phyloP scores from a whole-genome alignment of 2,113 vertebrate species.

The Gopherus flavomarginatus region DNA sequence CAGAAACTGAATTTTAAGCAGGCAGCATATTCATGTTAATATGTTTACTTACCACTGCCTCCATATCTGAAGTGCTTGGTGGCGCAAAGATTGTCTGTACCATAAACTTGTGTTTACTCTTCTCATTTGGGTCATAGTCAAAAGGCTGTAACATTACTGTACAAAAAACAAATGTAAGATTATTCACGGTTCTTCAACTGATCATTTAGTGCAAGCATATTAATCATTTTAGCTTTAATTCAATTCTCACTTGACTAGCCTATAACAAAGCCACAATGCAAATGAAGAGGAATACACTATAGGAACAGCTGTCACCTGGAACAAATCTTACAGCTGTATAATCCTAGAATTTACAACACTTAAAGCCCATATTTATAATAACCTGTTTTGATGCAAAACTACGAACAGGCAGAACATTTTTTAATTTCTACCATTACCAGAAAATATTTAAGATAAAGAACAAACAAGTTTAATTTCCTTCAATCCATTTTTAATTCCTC shows the following conservation, averaged over 20 bases:
- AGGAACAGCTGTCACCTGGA: neutral
- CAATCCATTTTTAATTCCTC: neutral
- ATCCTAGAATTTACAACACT: neutral
- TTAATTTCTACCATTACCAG: neutral
- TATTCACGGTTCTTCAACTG: neutral
- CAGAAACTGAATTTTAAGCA: neutral
- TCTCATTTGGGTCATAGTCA: slow-evolving; percentile 98
- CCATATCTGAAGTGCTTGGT: slow-evolving; percentile 90
- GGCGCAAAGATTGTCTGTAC: slow-evolving; percentile 99
- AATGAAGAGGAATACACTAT: neutral
- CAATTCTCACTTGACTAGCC: neutral
- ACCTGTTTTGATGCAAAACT: neutral
- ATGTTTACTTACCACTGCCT: slow-evolving; percentile 90
- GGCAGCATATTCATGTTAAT: neutral
- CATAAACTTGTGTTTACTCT: slow-evolving; percentile 99
- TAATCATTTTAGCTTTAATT: neutral
- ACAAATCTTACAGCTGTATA: neutral
- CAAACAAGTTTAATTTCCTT: neutral
- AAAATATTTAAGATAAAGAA: neutral
- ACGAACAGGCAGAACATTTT: neutral
- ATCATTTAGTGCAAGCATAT: neutral
- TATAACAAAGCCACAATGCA: neutral
- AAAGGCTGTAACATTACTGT: slow-evolving; percentile 99
- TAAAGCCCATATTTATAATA: neutral
- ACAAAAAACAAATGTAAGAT: slow-evolving; percentile 40